phyloP scores from a whole-genome alignment of 2,113 vertebrate genomes.

The Atherinomorus stipes region DNA sequence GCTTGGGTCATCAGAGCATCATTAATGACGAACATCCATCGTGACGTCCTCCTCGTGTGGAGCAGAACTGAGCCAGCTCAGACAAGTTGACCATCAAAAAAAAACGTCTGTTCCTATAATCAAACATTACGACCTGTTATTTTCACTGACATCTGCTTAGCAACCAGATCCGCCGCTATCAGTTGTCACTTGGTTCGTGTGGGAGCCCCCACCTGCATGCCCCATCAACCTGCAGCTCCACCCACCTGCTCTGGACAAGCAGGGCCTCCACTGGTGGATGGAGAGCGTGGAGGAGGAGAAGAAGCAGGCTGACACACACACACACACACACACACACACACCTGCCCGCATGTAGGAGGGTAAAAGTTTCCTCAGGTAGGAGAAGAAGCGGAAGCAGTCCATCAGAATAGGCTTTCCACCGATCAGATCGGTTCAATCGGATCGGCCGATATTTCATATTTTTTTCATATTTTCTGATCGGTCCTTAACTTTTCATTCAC shows the following conservation, averaged over 20 bases:
- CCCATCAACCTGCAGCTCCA: not conserved
- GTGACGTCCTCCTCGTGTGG: not conserved
- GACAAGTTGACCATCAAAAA: not conserved
- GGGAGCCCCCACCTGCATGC: slow-evolving; percentile 6
- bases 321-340: too few relatives aligned
- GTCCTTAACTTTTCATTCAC: too few relatives aligned
- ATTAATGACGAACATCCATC: not conserved
- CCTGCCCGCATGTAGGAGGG: too few relatives aligned
- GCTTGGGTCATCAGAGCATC: not conserved
- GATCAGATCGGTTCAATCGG: too few relatives aligned
- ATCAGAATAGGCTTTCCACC: too few relatives aligned
- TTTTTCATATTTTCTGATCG: too few relatives aligned
- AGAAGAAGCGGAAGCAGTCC: too few relatives aligned
- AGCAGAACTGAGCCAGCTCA: not conserved
- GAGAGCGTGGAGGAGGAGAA: slow-evolving; percentile 1
- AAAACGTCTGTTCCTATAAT: not conserved
- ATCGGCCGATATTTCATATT: too few relatives aligned
- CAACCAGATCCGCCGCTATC: slow-evolving; percentile 60
- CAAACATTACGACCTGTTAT: not conserved
- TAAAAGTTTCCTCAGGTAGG: too few relatives aligned
- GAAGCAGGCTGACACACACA: too few relatives aligned
- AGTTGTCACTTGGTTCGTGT: slow-evolving; percentile 31
- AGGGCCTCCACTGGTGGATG: not conserved
- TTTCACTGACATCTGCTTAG: slow-evolving; percentile 23
- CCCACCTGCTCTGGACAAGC: slow-evolving; percentile 13